These are phyloP conservation scores for Anadara kagoshimensis DNA, from an alignment of 1,140 invertebrate species.

Conservation along the genomic window DNA sequence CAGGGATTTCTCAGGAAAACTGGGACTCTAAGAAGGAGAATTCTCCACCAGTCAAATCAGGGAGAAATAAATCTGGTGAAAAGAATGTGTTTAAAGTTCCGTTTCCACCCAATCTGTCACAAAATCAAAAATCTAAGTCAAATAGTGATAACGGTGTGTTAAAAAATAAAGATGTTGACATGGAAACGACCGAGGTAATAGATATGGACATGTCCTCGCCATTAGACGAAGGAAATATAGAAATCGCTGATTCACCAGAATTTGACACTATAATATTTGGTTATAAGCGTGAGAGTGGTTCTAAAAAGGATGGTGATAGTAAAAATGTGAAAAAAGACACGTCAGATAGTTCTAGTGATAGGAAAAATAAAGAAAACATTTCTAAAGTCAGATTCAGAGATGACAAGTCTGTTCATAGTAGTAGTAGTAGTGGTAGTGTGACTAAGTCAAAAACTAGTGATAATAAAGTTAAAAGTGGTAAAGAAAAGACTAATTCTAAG, in stretches of 20 bases:
- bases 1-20: not conserved
- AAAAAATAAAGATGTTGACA: slow-evolving; percentile 15
- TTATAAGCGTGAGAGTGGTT: slow-evolving; percentile 19
- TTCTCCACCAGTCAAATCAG: not conserved
- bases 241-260: slow-evolving; percentile 37
- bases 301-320: slow-evolving; percentile 4
- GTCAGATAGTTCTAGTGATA: not conserved
- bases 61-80: slow-evolving; percentile 8
- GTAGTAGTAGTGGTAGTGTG: no score
- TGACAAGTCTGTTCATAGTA: no score
- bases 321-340: slow-evolving; percentile 6
- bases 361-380: no score
- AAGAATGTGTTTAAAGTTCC: slow-evolving; percentile 62
- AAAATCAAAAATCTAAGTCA: slow-evolving; percentile 5
- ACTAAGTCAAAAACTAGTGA: no score
- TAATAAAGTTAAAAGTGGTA: not conserved
- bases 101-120: slow-evolving; percentile 32
- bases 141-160: slow-evolving; percentile 1
- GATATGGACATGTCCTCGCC: slow-evolving; percentile 80
- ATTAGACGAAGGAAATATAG: slow-evolving; percentile 61
- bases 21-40: slow-evolving; percentile 13
- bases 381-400: no score
- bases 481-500: not conserved
- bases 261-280: slow-evolving; percentile 9
- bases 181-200: slow-evolving; percentile 73